phyloP scores from a whole-genome alignment of 2,113 vertebrate genomes.

The Pogonocichla stellata region DNA sequence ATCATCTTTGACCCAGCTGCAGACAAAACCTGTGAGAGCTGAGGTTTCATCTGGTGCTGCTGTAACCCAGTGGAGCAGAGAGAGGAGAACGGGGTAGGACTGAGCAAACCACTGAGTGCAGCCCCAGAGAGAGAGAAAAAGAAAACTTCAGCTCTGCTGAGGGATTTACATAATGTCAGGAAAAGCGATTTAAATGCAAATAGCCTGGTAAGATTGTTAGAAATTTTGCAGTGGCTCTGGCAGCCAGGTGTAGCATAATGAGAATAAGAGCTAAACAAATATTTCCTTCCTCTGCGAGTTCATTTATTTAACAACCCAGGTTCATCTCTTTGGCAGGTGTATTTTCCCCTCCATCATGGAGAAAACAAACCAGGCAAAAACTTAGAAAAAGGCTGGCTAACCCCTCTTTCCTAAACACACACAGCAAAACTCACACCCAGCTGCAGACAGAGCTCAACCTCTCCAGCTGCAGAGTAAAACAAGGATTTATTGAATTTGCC shows the following conservation, averaged over 20 bases:
- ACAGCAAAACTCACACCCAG: background rate
- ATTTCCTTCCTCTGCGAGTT: constrained; percentile 38
- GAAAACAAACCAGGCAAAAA: background rate
- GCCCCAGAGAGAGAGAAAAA: background rate
- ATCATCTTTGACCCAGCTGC: background rate
- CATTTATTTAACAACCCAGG: constrained; percentile 6
- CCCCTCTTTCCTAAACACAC: background rate
- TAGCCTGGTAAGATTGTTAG: constrained; percentile 47
- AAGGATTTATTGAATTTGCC: background rate
- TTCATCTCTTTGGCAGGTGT: constrained; percentile 49
- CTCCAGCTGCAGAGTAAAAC: background rate
- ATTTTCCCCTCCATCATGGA: background rate
- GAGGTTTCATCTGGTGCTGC: background rate
- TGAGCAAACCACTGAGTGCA: background rate
- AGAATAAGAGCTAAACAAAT: constrained; percentile 57
- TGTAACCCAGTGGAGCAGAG: background rate
- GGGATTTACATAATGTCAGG: constrained; percentile 72
- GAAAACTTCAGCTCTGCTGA: constrained; percentile 55
- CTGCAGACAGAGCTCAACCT: background rate
- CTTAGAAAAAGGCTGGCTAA: background rate
- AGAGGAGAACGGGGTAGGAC: background rate
- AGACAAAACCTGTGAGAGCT: background rate
- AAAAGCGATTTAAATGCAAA: constrained; percentile 80
- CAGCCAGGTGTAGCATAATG: constrained; percentile 59
- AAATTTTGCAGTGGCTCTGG: constrained; percentile 47